phyloP scores from a whole-genome alignment of 2,797 vertebrate genomes.

The Lutra lutra region DNA sequence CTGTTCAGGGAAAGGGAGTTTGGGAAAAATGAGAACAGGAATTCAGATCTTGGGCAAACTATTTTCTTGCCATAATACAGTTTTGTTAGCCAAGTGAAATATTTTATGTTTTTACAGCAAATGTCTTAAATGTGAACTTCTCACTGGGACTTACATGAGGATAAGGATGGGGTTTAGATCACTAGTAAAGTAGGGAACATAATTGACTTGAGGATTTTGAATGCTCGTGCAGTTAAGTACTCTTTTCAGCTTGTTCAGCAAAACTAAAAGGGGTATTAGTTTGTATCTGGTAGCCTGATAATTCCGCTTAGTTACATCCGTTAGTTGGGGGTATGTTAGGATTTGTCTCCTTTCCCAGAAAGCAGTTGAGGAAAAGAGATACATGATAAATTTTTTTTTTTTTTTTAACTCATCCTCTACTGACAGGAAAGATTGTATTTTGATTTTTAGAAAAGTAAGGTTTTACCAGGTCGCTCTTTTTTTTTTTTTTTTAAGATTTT shows the following conservation, averaged over 20 bases:
- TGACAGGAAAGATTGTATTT: neutral
- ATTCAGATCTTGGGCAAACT: neutral
- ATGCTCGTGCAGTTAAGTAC: neutral
- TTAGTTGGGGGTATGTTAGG: neutral
- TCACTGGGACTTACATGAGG: neutral
- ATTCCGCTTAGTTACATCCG: neutral
- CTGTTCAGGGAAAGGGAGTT: neutral
- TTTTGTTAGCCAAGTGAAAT: neutral
- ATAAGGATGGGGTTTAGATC: neutral
- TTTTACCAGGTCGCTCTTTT: neutral
- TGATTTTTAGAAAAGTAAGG: neutral
- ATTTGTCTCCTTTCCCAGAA: neutral
- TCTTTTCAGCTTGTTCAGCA: neutral
- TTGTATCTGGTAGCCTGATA: neutral
- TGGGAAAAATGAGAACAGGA: neutral
- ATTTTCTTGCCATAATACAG: neutral
- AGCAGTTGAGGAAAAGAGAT: neutral
- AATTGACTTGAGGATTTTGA: neutral
- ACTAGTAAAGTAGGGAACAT: neutral
- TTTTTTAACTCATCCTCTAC: neutral
- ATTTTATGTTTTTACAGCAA: neutral
- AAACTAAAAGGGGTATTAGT: neutral
- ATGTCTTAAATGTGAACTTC: neutral
- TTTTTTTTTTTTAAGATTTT: too few species aligned
- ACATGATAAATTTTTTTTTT: neutral